phyloP scores from a whole-genome alignment of 2,888 invertebrate species.

The Tinea pellionella region DNA sequence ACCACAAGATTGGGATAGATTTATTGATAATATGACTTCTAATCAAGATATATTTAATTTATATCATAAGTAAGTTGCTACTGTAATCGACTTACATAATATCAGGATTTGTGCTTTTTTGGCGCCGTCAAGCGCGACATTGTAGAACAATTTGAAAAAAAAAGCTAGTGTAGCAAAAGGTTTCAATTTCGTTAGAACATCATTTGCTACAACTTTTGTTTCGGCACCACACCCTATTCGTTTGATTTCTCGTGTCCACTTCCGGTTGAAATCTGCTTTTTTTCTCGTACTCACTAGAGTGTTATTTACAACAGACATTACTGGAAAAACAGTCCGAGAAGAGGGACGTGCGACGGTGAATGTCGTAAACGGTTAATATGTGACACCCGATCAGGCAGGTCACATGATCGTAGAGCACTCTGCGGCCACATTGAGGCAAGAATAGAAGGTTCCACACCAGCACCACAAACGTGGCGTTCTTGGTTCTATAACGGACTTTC shows the following conservation, averaged over 20 bases:
- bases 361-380: slow-evolving; percentile 89
- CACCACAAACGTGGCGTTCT: slow-evolving; percentile 82
- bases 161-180: no score
- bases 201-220: no score
- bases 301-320: slow-evolving; percentile 87
- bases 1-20: slow-evolving; percentile 91
- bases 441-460: slow-evolving; percentile 78
- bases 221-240: no score
- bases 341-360: slow-evolving; percentile 84
- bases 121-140: no score
- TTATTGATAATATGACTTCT: slow-evolving; percentile 88
- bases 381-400: slow-evolving; percentile 87
- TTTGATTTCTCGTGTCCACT: no score
- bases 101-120: no score
- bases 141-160: no score
- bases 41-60: slow-evolving; percentile 88
- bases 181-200: no score
- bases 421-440: slow-evolving; percentile 87
- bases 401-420: slow-evolving; percentile 85
- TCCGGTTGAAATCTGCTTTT: no score
- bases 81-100: slow-evolving; percentile 14
- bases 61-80: slow-evolving; percentile 91
- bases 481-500: slow-evolving; percentile 90
- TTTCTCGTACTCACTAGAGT: no score
- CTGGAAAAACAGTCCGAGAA: slow-evolving; percentile 89